These are phyloP conservation scores for Sciurus niger DNA, from an alignment of 2,113 vertebrate genomes.

Conservation along the genomic window DNA sequence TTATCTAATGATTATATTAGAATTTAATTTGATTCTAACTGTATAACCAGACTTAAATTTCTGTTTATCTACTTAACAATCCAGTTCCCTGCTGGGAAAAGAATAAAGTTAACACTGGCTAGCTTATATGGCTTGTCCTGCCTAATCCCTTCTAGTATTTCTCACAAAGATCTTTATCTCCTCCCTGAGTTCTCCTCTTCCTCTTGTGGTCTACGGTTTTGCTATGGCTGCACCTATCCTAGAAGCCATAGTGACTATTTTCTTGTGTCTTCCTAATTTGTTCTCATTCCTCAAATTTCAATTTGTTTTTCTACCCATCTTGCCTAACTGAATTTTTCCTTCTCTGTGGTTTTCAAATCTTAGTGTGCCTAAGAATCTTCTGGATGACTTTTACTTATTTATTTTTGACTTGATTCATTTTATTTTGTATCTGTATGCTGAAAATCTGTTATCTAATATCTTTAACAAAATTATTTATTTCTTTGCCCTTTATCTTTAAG, in stretches of 20 bases:
- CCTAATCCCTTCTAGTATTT: neutral
- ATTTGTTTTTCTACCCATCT: neutral
- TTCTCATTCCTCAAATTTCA: neutral
- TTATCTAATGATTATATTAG: neutral
- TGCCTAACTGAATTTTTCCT: neutral
- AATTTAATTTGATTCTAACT: neutral
- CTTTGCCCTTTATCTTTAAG: neutral
- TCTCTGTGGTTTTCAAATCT: neutral
- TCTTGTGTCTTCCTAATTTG: neutral
- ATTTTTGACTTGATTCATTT: neutral
- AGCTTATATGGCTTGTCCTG: neutral
- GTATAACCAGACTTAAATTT: neutral
- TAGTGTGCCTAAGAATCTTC: neutral
- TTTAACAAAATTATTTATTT: neutral
- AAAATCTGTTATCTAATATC: neutral
- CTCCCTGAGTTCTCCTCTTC: neutral
- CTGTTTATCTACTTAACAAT: neutral
- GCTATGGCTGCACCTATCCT: neutral
- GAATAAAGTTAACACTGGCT: neutral
- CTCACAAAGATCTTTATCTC: neutral
- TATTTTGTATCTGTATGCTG: neutral
- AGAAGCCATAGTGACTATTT: neutral
- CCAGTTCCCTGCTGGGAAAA: neutral
- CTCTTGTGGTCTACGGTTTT: neutral
- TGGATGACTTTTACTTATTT: neutral